Evolutionary conservation across 2,113 vertebrate species (phyloP).

Genomic region (Melanotaenia duboulayi): DNA sequence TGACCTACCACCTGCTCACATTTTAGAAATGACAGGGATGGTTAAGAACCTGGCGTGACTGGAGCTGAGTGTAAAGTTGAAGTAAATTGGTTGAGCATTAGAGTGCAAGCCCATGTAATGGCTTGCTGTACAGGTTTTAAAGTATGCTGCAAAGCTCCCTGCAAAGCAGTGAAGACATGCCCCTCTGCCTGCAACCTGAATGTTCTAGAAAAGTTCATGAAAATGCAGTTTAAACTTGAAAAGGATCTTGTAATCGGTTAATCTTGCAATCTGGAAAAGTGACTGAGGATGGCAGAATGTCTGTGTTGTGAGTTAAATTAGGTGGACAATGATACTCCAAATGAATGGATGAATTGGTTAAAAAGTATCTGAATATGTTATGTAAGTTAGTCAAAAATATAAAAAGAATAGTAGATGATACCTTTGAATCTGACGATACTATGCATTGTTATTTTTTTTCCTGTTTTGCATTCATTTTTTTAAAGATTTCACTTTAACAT

Average conservation of each 20-base stretch:
- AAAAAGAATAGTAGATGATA: too few species aligned
- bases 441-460: too few species aligned
- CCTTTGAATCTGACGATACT: too few species aligned
- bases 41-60: slow-evolving; percentile 42
- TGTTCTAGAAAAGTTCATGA: background rate
- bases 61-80: slow-evolving; percentile 53
- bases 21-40: slow-evolving; percentile 59
- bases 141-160: slow-evolving; percentile 57
- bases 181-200: slow-evolving; percentile 10
- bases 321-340: too few species aligned
- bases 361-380: too few species aligned
- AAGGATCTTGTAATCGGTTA: background rate
- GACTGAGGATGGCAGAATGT: too few species aligned
- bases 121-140: slow-evolving; percentile 63
- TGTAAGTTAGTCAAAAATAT: too few species aligned
- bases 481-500: too few species aligned
- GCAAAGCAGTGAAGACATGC: slow-evolving; percentile 29
- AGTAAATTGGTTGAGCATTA: slow-evolving; percentile 68
- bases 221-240: background rate
- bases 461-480: too few species aligned
- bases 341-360: too few species aligned
- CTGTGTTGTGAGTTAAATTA: too few species aligned
- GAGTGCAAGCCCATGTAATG: slow-evolving; percentile 70
- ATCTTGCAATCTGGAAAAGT: too few species aligned
- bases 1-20: slow-evolving; percentile 71